phyloP scores from a whole-genome alignment of 1,140 invertebrate species.

The Hyphantria cunea region DNA sequence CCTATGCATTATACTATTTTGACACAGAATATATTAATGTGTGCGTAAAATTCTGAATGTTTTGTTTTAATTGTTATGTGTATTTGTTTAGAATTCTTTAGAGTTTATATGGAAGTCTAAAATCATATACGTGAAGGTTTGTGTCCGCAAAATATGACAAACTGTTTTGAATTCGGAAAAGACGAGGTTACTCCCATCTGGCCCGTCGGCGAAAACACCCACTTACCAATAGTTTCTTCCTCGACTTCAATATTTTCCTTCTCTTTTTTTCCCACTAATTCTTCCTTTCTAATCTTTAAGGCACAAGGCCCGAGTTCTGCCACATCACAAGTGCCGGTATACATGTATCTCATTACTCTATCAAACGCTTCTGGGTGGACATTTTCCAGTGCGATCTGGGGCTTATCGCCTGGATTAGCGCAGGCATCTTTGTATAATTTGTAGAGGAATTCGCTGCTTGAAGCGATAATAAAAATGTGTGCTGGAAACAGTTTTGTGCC shows the following conservation, averaged over 20 bases:
- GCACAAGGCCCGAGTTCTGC: slow-evolving; percentile 78
- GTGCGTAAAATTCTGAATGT: too few relatives aligned
- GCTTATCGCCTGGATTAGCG: slow-evolving; percentile 46
- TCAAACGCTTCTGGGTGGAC: slow-evolving; percentile 84
- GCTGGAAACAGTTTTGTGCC: slow-evolving; percentile 81
- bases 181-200: too few relatives aligned
- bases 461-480: slow-evolving; percentile 88
- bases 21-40: too few relatives aligned
- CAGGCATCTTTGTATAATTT: slow-evolving; percentile 63
- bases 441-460: slow-evolving; percentile 80
- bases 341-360: slow-evolving; percentile 85
- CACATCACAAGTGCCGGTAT: slow-evolving; percentile 86
- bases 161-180: too few relatives aligned
- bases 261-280: slow-evolving; percentile 56
- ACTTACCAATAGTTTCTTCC: slow-evolving; percentile 55
- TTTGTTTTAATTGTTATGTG: too few relatives aligned
- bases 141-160: too few relatives aligned
- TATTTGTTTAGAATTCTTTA: too few relatives aligned
- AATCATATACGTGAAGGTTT: too few relatives aligned
- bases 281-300: slow-evolving; percentile 69
- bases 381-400: slow-evolving; percentile 73
- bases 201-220: too few relatives aligned
- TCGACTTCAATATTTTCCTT: slow-evolving; percentile 48
- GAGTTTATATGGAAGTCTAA: too few relatives aligned
- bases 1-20: too few relatives aligned